Evolutionary conservation across 2,888 invertebrate genomes (phyloP), one percentile per base, ranked within the genome.

Genomic region (Abrostola triplasia): DNA sequence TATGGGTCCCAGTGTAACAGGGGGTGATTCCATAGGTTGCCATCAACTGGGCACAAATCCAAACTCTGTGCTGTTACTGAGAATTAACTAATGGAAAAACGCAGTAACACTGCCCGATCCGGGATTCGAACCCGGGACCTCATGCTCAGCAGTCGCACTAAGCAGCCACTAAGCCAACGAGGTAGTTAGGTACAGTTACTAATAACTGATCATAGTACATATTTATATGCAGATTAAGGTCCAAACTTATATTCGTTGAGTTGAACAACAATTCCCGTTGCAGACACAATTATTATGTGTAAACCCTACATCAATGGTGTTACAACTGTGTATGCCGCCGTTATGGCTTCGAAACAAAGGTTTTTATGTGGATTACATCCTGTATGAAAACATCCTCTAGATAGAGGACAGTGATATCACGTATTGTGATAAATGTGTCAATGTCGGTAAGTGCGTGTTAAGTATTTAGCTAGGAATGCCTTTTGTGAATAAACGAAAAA

Each of bases 321-420:
- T 60, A 57, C 64, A 48, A 50, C 40, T 52, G 52, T 61, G 37
- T 51, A 44, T n/a, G 65, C 59, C 59, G 65, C 59, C 74, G 67
- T 62, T 51, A 59, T 53, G 48, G 64, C 56, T 73, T 51, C 7
- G 59, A 71, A 81, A 81, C 79, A 82, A 84, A 79, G 76, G 79
- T 69, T 80, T 80, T 78, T 73, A 76, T 68, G 69, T 82, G 80
- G 82, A 80, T 81, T 72, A 73, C 70, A 65, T 78, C 81, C 80
- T 78, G 75, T 70, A 76, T 78, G 81, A 80, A 76, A 80, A 77
- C 71, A 78, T 80, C 78, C 81, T 71, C 57, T 64, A 66, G 64
- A 68, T 74, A 50, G 70, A 69, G 69, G 68, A 69, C 67, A 65
- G 51, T 68, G 61, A 69, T 67, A 67, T 36, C 64, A 63, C 50